phyloP scores from a whole-genome alignment of 2,113 vertebrate species.

The Oenanthe oenanthe region DNA sequence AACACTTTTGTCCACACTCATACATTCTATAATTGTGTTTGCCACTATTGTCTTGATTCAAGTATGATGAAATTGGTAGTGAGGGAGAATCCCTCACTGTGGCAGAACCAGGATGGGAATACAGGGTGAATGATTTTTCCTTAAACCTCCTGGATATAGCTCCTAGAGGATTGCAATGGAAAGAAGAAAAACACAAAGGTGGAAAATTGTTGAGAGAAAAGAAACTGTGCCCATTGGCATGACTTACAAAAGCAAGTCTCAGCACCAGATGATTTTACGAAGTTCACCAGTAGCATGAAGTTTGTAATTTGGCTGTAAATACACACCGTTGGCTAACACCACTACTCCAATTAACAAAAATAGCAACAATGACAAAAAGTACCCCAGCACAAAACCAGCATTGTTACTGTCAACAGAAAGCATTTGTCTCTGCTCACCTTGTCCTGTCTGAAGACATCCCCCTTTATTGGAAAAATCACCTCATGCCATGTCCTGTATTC shows the following conservation, averaged over 20 bases:
- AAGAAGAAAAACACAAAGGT: not conserved
- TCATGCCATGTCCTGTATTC: not conserved
- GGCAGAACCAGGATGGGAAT: not conserved
- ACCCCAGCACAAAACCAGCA: not conserved
- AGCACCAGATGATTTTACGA: not conserved
- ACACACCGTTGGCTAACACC: not conserved
- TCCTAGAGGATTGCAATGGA: rapidly evolving
- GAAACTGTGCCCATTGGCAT: not conserved
- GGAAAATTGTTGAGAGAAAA: not conserved
- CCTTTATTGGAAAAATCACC: not conserved
- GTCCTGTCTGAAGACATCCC: not conserved
- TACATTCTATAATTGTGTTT: not conserved
- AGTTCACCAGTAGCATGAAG: not conserved
- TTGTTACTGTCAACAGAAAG: not conserved
- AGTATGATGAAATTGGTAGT: not conserved
- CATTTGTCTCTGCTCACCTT: not conserved
- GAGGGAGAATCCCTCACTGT: not conserved
- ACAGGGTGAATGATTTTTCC: rapidly evolving
- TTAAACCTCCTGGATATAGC: not conserved
- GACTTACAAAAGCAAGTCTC: not conserved
- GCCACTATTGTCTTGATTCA: not conserved
- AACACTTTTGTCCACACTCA: not conserved
- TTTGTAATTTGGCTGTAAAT: not conserved
- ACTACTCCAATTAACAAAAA: not conserved
- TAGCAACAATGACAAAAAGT: not conserved